These are phyloP conservation scores for Rhagoletis zephyria DNA, from an alignment of 1,140 invertebrate species.

Conservation along the genomic window DNA sequence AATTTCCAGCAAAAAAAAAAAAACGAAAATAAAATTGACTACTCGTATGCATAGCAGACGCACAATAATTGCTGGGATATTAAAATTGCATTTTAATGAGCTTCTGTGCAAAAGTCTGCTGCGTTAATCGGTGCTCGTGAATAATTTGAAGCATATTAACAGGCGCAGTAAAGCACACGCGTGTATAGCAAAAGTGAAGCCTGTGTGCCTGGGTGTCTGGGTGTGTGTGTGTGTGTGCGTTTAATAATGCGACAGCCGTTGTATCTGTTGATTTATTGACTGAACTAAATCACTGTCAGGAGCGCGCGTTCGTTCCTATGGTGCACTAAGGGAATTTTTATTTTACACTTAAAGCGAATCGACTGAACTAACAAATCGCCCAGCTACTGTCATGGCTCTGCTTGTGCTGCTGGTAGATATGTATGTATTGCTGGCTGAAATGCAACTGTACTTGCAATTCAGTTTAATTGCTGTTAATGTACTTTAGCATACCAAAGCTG, in stretches of 20 bases:
- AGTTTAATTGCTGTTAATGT: conserved; percentile 26
- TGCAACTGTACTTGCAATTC: conserved; percentile 43
- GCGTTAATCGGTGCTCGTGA: conserved; percentile 24
- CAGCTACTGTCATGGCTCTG: not conserved
- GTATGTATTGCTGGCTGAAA: not conserved
- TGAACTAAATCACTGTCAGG: conserved; percentile 6
- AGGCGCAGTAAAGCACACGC: not conserved
- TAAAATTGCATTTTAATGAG: conserved; percentile 47
- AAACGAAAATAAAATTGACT: too few species aligned
- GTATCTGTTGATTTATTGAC: conserved; percentile 23
- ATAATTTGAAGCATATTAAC: conserved; percentile 30
- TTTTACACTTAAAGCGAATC: not conserved
- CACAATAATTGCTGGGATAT: not conserved
- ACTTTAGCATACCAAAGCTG: conserved; percentile 2
- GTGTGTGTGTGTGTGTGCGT: not conserved
- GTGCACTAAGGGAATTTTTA: not conserved
- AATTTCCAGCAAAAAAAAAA: not conserved
- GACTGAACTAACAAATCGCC: not conserved
- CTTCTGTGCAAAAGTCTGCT: not conserved
- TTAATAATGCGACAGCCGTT: not conserved
- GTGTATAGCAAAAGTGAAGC: not conserved
- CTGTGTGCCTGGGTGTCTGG: not conserved
- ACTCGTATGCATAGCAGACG: not conserved
- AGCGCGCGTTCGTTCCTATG: not conserved
- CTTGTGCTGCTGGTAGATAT: too few species aligned